Evolutionary conservation across 2,113 vertebrate species (phyloP).

Genomic region (Psilopogon haemacephalus): DNA sequence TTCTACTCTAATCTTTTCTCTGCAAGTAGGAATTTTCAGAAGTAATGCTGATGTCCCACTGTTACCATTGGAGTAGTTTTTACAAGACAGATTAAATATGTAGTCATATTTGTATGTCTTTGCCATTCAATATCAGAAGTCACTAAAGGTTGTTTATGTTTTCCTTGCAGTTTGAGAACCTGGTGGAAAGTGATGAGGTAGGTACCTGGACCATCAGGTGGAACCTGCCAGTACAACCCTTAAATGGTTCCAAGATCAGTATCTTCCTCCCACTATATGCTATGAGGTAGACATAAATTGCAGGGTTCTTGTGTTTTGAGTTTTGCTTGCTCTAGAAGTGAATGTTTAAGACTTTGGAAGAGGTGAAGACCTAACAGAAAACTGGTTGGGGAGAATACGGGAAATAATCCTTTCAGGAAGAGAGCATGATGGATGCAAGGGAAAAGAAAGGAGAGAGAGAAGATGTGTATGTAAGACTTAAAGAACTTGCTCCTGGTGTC

Average conservation of each 20-base stretch:
- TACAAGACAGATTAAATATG: neutral
- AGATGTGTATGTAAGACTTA: rapidly evolving
- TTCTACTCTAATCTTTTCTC: neutral
- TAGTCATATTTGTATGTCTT: neutral
- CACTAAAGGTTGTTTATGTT: neutral
- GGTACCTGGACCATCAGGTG: constrained; percentile 21
- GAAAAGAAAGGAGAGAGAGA: neutral
- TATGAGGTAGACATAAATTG: neutral
- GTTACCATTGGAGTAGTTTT: neutral
- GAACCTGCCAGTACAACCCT: neutral
- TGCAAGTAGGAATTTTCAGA: neutral
- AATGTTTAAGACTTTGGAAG: neutral
- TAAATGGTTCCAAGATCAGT: neutral
- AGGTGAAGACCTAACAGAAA: neutral
- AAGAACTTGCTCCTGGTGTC: neutral
- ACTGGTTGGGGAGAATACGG: neutral
- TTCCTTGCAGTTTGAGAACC: constrained; percentile 82
- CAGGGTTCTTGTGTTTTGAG: rapidly evolving
- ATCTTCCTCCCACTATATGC: neutral
- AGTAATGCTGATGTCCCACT: neutral
- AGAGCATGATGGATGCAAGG: neutral
- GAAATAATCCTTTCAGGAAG: neutral
- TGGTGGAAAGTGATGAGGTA: constrained; percentile 85
- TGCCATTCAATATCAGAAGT: too few relatives aligned
- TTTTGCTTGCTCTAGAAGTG: neutral